Percentiles rank a stretch among this genome's conserved stretches.
Conservation (phyloP, 2,888 invertebrate species). For the Sinodicranocentrus sp. region DNA sequence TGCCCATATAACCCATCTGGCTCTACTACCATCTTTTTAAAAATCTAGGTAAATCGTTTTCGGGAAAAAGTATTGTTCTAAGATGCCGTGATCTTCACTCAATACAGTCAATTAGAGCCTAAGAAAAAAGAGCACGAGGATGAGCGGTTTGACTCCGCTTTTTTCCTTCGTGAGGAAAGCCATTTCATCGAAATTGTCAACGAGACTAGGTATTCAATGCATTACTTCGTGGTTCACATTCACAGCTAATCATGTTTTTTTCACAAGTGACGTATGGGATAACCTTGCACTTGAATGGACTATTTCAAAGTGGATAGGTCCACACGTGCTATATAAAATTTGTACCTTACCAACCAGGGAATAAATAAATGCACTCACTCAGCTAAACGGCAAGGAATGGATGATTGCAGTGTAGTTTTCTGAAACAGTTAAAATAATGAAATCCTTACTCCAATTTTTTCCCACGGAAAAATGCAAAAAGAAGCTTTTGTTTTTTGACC, state of each 20-base stretch:
- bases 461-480: constrained; percentile 54
- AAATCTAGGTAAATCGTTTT: constrained; percentile 44
- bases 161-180: too few relatives aligned
- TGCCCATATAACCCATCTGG: background rate
- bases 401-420: constrained; percentile 46
- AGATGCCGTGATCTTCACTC: constrained; percentile 38
- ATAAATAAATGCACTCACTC: too few relatives aligned
- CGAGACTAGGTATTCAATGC: too few relatives aligned
- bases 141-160: too few relatives aligned
- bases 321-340: too few relatives aligned
- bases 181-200: too few relatives aligned
- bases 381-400: background rate
- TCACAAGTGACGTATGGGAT: constrained; percentile 27
- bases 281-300: too few relatives aligned
- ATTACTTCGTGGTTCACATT: background rate
- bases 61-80: constrained; percentile 33
- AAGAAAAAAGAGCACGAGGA: too few relatives aligned
- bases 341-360: too few relatives aligned
- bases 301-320: too few relatives aligned
- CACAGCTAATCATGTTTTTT: background rate
- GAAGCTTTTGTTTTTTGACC: constrained; percentile 47
- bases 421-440: constrained; percentile 61
- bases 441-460: constrained; percentile 60
- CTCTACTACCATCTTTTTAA: background rate
- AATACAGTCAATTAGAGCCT: constrained; percentile 26